phyloP scores from a whole-genome alignment of 2,888 invertebrate species.

The Deladenus siricidicola region DNA sequence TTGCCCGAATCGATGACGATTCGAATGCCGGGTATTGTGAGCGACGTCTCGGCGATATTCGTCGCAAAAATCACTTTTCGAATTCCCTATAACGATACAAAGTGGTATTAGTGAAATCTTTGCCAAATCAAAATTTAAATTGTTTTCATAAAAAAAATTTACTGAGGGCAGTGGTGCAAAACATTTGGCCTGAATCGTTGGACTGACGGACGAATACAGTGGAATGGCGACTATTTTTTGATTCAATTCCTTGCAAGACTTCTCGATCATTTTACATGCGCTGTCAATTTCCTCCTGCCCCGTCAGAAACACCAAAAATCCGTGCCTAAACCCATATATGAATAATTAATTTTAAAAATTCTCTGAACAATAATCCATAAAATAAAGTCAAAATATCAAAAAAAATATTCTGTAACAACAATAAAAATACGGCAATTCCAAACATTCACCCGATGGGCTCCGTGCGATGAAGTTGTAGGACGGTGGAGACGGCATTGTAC shows the following conservation, averaged over 20 bases:
- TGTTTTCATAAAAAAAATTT: no score
- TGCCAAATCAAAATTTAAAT: no score
- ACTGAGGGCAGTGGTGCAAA: slow-evolving; percentile 20
- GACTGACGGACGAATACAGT: slow-evolving; percentile 29
- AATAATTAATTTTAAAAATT: neutral
- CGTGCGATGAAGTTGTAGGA: slow-evolving; percentile 56
- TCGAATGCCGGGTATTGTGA: slow-evolving; percentile 74
- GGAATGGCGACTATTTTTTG: slow-evolving; percentile 28
- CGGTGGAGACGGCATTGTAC: slow-evolving; percentile 55
- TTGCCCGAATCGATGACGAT: slow-evolving; percentile 60
- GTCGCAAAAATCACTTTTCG: slow-evolving; percentile 86
- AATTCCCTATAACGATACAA: slow-evolving; percentile 55
- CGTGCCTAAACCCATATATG: slow-evolving; percentile 30
- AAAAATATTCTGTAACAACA: slow-evolving; percentile 1
- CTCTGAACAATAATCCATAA: neutral
- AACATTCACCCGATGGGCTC: slow-evolving; percentile 54
- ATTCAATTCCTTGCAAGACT: slow-evolving; percentile 55
- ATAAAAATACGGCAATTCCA: neutral
- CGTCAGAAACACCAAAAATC: slow-evolving; percentile 62
- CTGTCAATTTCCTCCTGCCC: slow-evolving; percentile 86
- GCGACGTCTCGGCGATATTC: slow-evolving; percentile 91
- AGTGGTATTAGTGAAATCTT: no score
- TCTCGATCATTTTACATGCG: slow-evolving; percentile 34
- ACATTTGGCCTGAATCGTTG: slow-evolving; percentile 23
- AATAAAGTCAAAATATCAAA: slow-evolving; percentile 5